A percentile compares a stretch with the other conserved stretches of the same genome.
phyloP scores from a whole-genome alignment of 2,113 vertebrate genomes.

The Dicrurus megarhynchus region DNA sequence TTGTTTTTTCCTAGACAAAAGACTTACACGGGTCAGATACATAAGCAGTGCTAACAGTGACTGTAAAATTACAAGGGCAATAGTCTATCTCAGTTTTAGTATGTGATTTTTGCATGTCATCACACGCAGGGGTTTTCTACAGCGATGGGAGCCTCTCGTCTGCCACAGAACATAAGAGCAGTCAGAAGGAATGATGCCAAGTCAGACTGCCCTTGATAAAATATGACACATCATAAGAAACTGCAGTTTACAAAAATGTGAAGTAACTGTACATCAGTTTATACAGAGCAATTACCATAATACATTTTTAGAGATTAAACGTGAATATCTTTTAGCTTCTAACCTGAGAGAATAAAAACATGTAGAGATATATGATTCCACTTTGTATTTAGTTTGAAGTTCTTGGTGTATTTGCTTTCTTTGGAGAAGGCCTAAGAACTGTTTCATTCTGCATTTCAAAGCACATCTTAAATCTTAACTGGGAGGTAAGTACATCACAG shows the following conservation, averaged over 20 bases:
- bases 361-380: background rate
- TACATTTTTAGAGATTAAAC: background rate
- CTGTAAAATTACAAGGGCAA: background rate
- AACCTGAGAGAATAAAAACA: background rate
- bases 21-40: background rate
- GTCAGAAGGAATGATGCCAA: background rate
- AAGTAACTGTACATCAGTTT: background rate
- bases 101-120: background rate
- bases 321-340: background rate
- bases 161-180: background rate
- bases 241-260: background rate
- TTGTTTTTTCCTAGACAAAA: background rate
- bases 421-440: background rate
- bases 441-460: background rate
- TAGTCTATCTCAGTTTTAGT: background rate
- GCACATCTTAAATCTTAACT: background rate
- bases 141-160: background rate
- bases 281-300: background rate
- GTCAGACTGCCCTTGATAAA: background rate
- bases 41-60: background rate
- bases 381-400: background rate
- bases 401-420: background rate
- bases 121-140: fast-evolving
- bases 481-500: background rate
- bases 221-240: background rate